Conservation (phyloP, 2,888 invertebrate species). For the Erynnis tages region DNA sequence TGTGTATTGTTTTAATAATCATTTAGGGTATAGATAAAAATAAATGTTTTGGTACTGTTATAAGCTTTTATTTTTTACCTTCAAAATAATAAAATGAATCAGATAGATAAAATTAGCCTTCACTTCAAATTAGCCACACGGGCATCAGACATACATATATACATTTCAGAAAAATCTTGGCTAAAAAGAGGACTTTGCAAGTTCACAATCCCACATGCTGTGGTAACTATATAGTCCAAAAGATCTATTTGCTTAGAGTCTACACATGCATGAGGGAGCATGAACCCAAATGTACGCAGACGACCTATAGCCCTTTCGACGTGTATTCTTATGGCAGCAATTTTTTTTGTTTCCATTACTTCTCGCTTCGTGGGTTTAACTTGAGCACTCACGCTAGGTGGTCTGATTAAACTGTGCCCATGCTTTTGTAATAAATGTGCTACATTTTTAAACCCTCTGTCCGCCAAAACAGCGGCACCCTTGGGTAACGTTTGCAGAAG, state of each 20-base stretch:
- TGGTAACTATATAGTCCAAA: neutral
- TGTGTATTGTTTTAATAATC: neutral
- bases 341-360: neutral
- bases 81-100: too few species aligned
- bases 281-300: neutral
- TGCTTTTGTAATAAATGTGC: neutral
- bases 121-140: too few species aligned
- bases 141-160: too few species aligned
- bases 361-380: neutral
- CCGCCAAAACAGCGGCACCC: neutral
- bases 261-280: neutral
- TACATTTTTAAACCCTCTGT: neutral
- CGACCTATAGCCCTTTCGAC: neutral
- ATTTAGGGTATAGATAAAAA: too few species aligned
- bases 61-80: too few species aligned
- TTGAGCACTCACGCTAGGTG: neutral
- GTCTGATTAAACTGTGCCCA: neutral
- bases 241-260: neutral
- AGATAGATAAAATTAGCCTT: too few species aligned
- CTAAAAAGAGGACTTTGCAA: neutral
- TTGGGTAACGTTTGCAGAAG: neutral
- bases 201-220: neutral
- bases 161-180: neutral
- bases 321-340: neutral
- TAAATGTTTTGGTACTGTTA: too few species aligned